A percentile compares a stretch with the other conserved stretches of the same genome.
phyloP scores from a whole-genome alignment of 2,888 invertebrate species.

The Apamea epomidion region DNA sequence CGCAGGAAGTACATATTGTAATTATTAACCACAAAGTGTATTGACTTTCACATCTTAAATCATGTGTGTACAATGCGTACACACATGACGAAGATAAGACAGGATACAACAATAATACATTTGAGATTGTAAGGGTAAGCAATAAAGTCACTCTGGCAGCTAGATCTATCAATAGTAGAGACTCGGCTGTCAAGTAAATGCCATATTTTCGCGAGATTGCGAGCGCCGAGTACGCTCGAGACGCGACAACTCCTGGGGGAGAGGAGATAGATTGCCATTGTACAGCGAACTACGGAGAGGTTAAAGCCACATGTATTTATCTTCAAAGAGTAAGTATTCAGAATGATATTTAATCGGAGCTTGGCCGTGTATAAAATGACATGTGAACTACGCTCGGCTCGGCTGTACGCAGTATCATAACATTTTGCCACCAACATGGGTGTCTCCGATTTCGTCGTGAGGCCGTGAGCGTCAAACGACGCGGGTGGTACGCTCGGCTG shows the following conservation, averaged over 20 bases:
- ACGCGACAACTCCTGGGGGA: conserved; percentile 77
- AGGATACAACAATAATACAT: conserved; percentile 32
- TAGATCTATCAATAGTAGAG: conserved; percentile 62
- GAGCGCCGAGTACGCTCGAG: conserved; percentile 68
- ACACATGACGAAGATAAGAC: conserved; percentile 26
- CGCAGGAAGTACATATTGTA: conserved; percentile 24
- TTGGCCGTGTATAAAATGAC: conserved; percentile 53
- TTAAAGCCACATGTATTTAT: conserved; percentile 74
- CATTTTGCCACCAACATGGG: conserved; percentile 76
- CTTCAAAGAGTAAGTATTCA: conserved; percentile 62
- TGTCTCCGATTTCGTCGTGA: conserved; percentile 81
- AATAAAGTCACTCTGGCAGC: conserved; percentile 55
- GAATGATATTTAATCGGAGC: conserved; percentile 43
- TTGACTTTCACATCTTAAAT: conserved; percentile 41
- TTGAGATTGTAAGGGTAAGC: conserved; percentile 40
- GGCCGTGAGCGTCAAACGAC: conserved; percentile 77
- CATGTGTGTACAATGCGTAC: not conserved
- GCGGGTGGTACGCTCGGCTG: conserved; percentile 85
- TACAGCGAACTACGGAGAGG: conserved; percentile 73
- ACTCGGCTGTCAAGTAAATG: conserved; percentile 71
- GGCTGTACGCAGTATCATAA: conserved; percentile 69
- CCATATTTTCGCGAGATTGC: conserved; percentile 77
- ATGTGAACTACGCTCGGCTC: conserved; percentile 60
- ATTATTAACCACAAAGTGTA: conserved; percentile 36
- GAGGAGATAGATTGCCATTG: conserved; percentile 79